Evolutionary conservation across 1,140 invertebrate species (phyloP), one percentile per base, ranked within the genome.

Genomic region (Drosophila miranda): DNA sequence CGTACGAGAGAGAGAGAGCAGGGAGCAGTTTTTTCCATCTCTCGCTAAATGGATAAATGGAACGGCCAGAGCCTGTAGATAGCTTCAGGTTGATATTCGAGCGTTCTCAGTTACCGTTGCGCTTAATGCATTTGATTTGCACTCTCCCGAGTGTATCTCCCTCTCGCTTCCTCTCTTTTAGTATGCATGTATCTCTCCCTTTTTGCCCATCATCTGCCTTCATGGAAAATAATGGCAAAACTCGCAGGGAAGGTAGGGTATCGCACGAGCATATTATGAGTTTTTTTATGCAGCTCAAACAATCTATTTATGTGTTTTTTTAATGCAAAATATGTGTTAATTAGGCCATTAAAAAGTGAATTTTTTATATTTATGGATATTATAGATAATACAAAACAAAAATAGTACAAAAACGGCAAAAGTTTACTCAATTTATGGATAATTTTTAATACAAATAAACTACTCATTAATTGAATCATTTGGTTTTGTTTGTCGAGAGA

Each of bases 51-150:
- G 78, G 81, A 81, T 77, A 81, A 87, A 84, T 81, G 81, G 58
- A 45, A 58, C 50, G 41, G 49, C 50, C 34, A 44, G 46, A 58
- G 34, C 34, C 34, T 59, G 57, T 30, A 60, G 49, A 70, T 52
- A 14, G 34, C 30, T 62, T 44, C 54, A 61, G 69, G 61, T 55
- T 57, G 60, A 73, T 67, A 59, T 55, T 78, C 57, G 54, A 64
- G 79, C 42, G 50, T 59, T 72, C 80, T 84, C 81, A 69, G 81
- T 87, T 86, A 82, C 82, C 78, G 81, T 87, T 81, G 49, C 81
- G 82, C 81, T 87, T 66, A 74, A 62, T 87, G 82, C 81, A 81
- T 87, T 81, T 77, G 78, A 81, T 76, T 87, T 87, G 76, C 81
- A 86, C 80, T 79, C 75, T 54, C 14, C 19, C 54, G 56, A 43